Evolutionary conservation across 2,888 invertebrate species (phyloP), one percentile per base, ranked within the genome.

Genomic region (Siphlonurus alternatus): DNA sequence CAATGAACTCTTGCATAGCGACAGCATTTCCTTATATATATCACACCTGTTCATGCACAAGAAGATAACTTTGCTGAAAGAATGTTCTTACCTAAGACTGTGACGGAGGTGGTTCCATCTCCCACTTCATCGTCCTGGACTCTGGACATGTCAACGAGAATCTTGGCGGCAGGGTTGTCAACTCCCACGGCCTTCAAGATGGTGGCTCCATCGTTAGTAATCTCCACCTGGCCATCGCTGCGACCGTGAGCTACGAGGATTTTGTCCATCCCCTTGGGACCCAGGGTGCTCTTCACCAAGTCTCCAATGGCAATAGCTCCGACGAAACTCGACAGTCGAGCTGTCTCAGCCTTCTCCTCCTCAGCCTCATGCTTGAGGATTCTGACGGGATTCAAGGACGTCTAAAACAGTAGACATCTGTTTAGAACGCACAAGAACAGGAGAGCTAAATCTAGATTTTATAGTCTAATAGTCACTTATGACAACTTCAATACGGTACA

Each of bases 41-140:
- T n/a, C n/a, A n/a, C n/a, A n/a, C n/a, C n/a, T n/a, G n/a, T n/a
- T n/a, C n/a, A n/a, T n/a, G n/a, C n/a, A n/a, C n/a, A n/a, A n/a
- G n/a, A n/a, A n/a, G n/a, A n/a, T n/a, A n/a, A n/a, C n/a, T n/a
- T n/a, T n/a, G n/a, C n/a, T n/a, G n/a, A n/a, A n/a, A n/a, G n/a
- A n/a, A n/a, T n/a, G n/a, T n/a, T n/a, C 74, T 69, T 75, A 87
- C 87, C 87, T 68, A 87, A 77, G 56, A 96, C 98, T 63, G 97
- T 94, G 0, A 99, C 99, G 0, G 98, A 98, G 54, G 99, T 99
- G n/a, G 99, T 99, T 18, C 99, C 99, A 83, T 99, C 99, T 59
- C 99, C 99, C 66, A 99, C 98, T 82, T 99, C 99, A 74, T 95
- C 95, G 78, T 99, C 99, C 75, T 99, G 99, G 2, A 95, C 95